A percentile compares a stretch with the other conserved stretches of the same genome.
Evolutionary conservation across 2,888 invertebrate genomes (phyloP).

Genomic region (Polymixis lichenea): DNA sequence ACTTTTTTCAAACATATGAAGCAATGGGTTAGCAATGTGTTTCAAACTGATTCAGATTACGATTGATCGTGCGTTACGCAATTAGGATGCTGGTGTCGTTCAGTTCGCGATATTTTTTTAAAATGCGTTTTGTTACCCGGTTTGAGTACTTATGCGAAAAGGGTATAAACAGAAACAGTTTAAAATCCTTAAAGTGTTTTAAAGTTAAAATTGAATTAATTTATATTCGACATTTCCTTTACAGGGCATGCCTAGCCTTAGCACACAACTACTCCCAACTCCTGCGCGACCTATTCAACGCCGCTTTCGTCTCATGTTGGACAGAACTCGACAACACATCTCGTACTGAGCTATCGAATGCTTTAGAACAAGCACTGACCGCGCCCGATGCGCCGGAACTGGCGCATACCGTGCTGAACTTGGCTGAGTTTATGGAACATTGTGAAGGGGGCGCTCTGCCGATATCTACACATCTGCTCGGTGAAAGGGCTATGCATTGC

Average conservation of each 20-base stretch:
- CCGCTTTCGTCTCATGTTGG: slow-evolving; percentile 99
- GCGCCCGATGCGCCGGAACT: slow-evolving; percentile 98
- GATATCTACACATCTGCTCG: slow-evolving; percentile 95
- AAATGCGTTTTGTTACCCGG: too few species aligned
- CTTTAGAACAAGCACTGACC: slow-evolving; percentile 96
- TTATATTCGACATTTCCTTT: slow-evolving; percentile 9
- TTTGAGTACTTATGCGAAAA: not conserved
- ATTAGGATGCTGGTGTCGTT: too few species aligned
- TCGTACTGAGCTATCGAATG: slow-evolving; percentile 96
- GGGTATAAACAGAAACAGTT: not conserved
- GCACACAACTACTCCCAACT: slow-evolving; percentile 98
- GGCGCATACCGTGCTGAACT: slow-evolving; percentile 98
- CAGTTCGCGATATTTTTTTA: too few species aligned
- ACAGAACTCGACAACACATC: slow-evolving; percentile 96
- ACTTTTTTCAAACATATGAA: too few species aligned
- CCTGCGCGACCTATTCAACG: slow-evolving; percentile 99
- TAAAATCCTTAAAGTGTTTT: not conserved
- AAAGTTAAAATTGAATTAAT: not conserved
- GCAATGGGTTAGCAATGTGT: too few species aligned
- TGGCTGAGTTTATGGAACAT: slow-evolving; percentile 99
- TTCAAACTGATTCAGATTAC: too few species aligned
- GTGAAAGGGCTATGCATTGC: slow-evolving; percentile 98
- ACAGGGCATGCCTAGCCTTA: slow-evolving; percentile 96
- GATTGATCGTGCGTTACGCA: too few species aligned
- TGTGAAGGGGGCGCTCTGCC: slow-evolving; percentile 99